Percentiles rank a stretch among this genome's conserved stretches.
Evolutionary conservation across 2,797 vertebrate species (phyloP).

Genomic region (Merluccius polli): DNA sequence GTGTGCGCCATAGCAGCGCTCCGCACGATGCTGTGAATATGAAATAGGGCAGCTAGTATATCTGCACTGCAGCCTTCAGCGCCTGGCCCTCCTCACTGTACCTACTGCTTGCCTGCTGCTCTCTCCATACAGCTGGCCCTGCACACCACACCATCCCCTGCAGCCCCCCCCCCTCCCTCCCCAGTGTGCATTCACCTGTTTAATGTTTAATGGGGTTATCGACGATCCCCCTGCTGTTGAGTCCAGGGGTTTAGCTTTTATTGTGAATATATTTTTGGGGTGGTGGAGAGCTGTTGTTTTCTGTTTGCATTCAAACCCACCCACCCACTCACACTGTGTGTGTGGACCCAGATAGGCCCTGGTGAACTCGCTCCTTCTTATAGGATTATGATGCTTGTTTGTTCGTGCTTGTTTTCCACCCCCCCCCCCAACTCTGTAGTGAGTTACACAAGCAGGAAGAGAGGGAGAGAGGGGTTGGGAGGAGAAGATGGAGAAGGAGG

Average conservation of each 20-base stretch:
- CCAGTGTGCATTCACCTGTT: too few relatives aligned
- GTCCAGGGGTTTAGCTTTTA: too few relatives aligned
- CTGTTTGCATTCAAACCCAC: too few relatives aligned
- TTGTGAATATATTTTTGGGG: too few relatives aligned
- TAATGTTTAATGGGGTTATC: too few relatives aligned
- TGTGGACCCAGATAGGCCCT: too few relatives aligned
- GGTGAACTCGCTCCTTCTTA: too few relatives aligned
- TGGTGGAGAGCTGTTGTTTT: too few relatives aligned
- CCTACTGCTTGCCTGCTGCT: conserved; percentile 14
- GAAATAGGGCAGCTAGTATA: conserved; percentile 68
- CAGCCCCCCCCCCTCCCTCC: too few relatives aligned
- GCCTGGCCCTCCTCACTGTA: conserved; percentile 36
- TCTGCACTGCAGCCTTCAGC: conserved; percentile 72
- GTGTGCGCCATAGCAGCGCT: conserved; percentile 38
- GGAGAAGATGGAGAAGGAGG: conserved; percentile 26
- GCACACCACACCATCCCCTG: too few relatives aligned
- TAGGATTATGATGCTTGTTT: conserved; percentile 7
- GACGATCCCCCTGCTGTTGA: too few relatives aligned
- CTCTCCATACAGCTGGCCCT: conserved; percentile 37
- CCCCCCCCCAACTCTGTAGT: conserved; percentile 29
- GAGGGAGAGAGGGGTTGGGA: conserved; percentile 18
- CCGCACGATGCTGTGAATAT: conserved; percentile 67
- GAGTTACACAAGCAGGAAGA: conserved; percentile 24
- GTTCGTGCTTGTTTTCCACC: neutral
- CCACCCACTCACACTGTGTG: neutral